These are phyloP conservation scores for Brachionus angularis DNA, from an alignment of 1,140 invertebrate genomes.

Conservation along the genomic window DNA sequence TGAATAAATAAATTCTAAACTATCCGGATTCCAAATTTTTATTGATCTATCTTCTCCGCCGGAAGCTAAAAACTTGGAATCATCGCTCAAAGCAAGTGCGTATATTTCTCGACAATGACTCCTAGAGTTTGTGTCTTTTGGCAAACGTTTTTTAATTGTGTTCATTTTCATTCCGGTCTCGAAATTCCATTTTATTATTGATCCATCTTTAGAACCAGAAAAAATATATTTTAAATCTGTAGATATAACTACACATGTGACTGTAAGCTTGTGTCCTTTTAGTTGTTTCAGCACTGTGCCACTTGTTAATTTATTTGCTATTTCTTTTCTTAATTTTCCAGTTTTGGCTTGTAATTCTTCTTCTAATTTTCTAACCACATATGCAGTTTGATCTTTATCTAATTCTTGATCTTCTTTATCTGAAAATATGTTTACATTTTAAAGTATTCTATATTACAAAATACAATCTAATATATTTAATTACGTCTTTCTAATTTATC, in stretches of 20 bases:
- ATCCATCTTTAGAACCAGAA: slow-evolving; percentile 80
- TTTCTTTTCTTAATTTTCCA: slow-evolving; percentile 61
- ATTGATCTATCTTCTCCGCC: slow-evolving; percentile 73
- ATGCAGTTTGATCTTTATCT: slow-evolving; percentile 60
- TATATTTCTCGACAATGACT: slow-evolving; percentile 64
- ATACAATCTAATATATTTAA: slow-evolving; percentile 34
- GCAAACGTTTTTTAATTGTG: slow-evolving; percentile 55
- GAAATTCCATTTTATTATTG: slow-evolving; percentile 76
- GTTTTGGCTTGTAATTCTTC: slow-evolving; percentile 77
- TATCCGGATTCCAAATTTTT: slow-evolving; percentile 75
- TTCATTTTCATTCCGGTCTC: slow-evolving; percentile 57
- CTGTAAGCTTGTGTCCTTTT: slow-evolving; percentile 66
- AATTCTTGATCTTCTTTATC: slow-evolving; percentile 68
- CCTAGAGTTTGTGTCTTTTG: slow-evolving; percentile 51
- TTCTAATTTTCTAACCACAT: slow-evolving; percentile 67
- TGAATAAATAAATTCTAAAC: slow-evolving; percentile 71
- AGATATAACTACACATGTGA: slow-evolving; percentile 77
- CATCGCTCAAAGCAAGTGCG: slow-evolving; percentile 73
- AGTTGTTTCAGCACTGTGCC: slow-evolving; percentile 49
- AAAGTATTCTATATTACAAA: background rate
- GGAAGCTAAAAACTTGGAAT: slow-evolving; percentile 76
- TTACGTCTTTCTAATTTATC: slow-evolving; percentile 65
- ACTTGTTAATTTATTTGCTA: slow-evolving; percentile 43
- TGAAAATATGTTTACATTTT: too few relatives aligned
- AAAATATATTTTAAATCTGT: slow-evolving; percentile 70